Evolutionary conservation across 2,888 invertebrate genomes (phyloP), one percentile per base, ranked within the genome.

Genomic region (Macroteleia sp.): DNA sequence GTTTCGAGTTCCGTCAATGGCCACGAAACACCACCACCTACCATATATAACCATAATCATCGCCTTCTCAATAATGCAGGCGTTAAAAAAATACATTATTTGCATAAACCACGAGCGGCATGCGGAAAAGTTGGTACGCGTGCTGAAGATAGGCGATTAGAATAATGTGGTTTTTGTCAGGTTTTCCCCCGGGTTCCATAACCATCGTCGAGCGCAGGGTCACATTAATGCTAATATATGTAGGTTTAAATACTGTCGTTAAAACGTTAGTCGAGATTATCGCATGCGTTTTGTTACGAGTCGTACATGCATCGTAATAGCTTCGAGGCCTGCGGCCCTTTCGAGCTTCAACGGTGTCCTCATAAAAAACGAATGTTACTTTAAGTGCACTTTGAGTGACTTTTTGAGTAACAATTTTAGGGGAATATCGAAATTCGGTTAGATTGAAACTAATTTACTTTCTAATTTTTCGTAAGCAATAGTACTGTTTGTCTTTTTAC

Each of bases 221-320:
- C 76, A 42, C 69, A 66, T 77, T 70, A 77, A 61, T 71, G 69
- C 48, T 81, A 79, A 80, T 79, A 54, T 77, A 82, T 73, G 77
- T 80, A 75, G 76, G 80, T 79, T 82, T 82, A 79, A 81, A 81
- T 76, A 70, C 77, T 61, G 76, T 81, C 79, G 79, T 81, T 82
- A 78, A 82, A 82, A 80, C 67, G 77, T 67, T 73, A 73, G 62
- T 39, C 42, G 62, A 56, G 67, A 77, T 77, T 67, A 77, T 56
- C 52, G 59, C 59, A 70, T 61, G 67, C 44, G 44, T 69, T 62
- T 67, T 59, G 64, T 77, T 70, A 41, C 41, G 52, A 64, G 52
- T 56, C 56, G 44, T 59, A 48, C 61, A 39, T 19, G 44, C 44
- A 39, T 32, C 41, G 52, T 70, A 59, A 48, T 59, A 52, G 50